A percentile compares a stretch with the other conserved stretches of the same genome.
These are phyloP conservation scores for Bursaphelenchus okinawaensis DNA, from an alignment of 2,888 invertebrate species.

Conservation along the genomic window DNA sequence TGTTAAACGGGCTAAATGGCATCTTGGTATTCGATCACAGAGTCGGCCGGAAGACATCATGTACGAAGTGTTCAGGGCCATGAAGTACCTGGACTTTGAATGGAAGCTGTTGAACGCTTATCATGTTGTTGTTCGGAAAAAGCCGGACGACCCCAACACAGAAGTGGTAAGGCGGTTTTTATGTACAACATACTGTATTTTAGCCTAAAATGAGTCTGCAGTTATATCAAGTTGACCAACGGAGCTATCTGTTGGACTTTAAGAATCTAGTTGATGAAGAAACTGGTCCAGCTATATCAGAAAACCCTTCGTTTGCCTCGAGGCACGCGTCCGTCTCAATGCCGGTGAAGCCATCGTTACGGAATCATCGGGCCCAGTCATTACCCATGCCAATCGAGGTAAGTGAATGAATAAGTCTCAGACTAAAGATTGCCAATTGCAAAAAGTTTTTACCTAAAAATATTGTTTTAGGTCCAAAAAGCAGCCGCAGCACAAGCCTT, in stretches of 20 bases:
- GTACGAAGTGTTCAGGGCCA: conserved; percentile 97
- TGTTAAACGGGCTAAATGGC: conserved; percentile 94
- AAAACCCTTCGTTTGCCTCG: conserved; percentile 34
- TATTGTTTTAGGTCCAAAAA: conserved; percentile 1
- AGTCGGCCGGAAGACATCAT: conserved; percentile 99
- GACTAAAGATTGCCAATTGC: not conserved
- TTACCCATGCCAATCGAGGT: conserved; percentile 53
- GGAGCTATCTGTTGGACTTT: conserved; percentile 93
- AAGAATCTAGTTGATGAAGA: conserved; percentile 70
- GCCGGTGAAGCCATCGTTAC: conserved; percentile 49
- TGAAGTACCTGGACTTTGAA: conserved; percentile 95
- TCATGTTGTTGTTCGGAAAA: conserved; percentile 87
- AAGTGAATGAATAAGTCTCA: not conserved
- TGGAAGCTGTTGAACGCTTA: conserved; percentile 97
- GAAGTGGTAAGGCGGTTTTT: conserved; percentile 35
- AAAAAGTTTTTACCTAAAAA: not conserved
- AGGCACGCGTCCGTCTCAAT: conserved; percentile 57
- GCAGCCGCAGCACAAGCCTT: not conserved
- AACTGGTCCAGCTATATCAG: conserved; percentile 17
- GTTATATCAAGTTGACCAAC: conserved; percentile 96
- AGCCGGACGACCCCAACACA: conserved; percentile 63
- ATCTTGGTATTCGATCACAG: conserved; percentile 91
- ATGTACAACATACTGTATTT: conserved; percentile 13
- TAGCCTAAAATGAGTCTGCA: conserved; percentile 88
- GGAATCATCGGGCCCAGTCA: conserved; percentile 46